Conservation (phyloP, 2,797 vertebrate species). For the Pantherophis vulpinus region DNA sequence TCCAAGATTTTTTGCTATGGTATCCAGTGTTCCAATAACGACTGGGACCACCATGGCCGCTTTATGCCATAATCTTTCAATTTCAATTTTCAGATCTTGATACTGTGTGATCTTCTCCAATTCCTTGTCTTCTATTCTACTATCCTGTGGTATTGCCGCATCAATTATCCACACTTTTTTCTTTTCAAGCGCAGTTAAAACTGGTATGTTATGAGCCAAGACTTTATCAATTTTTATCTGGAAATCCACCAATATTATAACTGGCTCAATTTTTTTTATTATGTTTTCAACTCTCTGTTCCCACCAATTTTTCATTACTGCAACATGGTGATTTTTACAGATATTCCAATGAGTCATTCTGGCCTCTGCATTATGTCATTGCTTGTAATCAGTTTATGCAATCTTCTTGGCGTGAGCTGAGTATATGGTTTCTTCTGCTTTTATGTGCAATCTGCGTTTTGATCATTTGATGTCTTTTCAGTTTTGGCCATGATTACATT, state of each 20-base stretch:
- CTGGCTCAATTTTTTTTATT: not conserved
- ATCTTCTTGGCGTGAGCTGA: not conserved
- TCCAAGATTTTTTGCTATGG: not conserved
- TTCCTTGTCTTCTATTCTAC: not conserved
- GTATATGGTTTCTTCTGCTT: not conserved
- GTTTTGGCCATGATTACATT: not conserved
- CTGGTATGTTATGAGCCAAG: not conserved
- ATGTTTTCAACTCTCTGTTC: not conserved
- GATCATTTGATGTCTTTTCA: not conserved
- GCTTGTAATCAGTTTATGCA: not conserved
- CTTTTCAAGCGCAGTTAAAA: not conserved
- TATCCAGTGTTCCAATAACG: not conserved
- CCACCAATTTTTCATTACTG: not conserved
- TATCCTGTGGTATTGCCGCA: not conserved
- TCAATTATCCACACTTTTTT: not conserved
- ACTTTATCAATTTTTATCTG: not conserved
- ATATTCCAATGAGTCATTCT: not conserved
- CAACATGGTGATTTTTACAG: not conserved
- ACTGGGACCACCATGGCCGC: rapidly evolving
- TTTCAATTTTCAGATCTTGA: not conserved
- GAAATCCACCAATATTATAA: not conserved
- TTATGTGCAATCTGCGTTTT: not conserved
- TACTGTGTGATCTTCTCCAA: not conserved
- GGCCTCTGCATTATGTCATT: not conserved
- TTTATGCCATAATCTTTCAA: not conserved